These are phyloP conservation scores for Heterocephalus glaber DNA, from an alignment of 2,113 vertebrate species.

Conservation along the genomic window DNA sequence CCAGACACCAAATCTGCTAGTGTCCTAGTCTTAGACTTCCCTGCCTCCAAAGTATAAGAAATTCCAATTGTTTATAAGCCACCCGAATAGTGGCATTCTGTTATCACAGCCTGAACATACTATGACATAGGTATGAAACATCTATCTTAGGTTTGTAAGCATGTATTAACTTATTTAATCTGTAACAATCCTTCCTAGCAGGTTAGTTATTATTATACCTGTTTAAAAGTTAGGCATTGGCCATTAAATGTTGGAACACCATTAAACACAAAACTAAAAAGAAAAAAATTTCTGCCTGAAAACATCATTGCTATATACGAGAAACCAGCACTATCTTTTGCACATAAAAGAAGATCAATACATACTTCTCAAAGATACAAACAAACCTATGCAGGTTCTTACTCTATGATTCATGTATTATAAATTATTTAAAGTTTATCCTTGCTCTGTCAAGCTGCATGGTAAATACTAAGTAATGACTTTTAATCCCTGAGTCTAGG, in stretches of 20 bases:
- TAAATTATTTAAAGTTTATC: not conserved
- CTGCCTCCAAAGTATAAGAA: not conserved
- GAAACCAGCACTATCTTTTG: not conserved
- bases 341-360: not conserved
- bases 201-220: not conserved
- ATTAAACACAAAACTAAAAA: not conserved
- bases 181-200: not conserved
- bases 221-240: not conserved
- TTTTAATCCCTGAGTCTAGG: not conserved
- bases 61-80: not conserved
- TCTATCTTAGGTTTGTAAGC: not conserved
- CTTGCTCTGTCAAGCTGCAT: not conserved
- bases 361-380: not conserved
- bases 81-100: not conserved
- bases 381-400: not conserved
- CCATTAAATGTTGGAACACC: not conserved
- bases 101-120: not conserved
- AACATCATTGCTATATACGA: not conserved
- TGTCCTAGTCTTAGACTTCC: not conserved
- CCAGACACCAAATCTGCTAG: not conserved
- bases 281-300: not conserved
- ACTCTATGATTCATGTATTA: not conserved
- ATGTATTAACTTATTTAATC: not conserved
- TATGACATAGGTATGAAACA: not conserved
- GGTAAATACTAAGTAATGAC: not conserved